Percentiles rank a stretch among this genome's conserved stretches.
Conservation (phyloP, 92 coral and sea anemone species). For the Montipora capitata region DNA sequence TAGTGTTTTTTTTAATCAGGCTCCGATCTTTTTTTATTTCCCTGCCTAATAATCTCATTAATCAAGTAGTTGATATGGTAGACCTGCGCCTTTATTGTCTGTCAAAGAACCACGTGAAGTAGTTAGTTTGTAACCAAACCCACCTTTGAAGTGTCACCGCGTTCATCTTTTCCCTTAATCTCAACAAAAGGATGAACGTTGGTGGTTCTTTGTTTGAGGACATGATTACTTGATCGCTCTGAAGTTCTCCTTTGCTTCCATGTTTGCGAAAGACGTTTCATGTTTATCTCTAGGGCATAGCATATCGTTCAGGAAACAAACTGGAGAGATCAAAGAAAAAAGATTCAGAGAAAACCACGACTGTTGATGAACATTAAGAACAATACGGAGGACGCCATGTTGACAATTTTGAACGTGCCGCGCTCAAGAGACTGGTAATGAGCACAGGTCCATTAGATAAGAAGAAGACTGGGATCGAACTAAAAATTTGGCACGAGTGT, state of each 20-base stretch:
- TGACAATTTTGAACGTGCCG: conserved; percentile 40
- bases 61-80: too few relatives aligned
- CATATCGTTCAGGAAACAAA: background rate
- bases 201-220: conserved; percentile 37
- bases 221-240: conserved; percentile 35
- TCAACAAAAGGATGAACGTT: background rate
- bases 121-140: background rate
- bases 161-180: conserved; percentile 20
- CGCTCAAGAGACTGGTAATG: conserved; percentile 33
- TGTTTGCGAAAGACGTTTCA: conserved; percentile 91
- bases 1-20: too few relatives aligned
- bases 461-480: background rate
- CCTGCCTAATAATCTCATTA: too few relatives aligned
- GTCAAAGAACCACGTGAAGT: background rate
- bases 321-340: conserved; percentile 13
- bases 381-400: conserved; percentile 16
- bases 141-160: conserved; percentile 11
- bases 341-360: background rate
- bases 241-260: conserved; percentile 87
- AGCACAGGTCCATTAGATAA: background rate
- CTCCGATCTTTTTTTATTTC: too few relatives aligned
- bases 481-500: too few relatives aligned
- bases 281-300: background rate
- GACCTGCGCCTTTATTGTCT: too few relatives aligned
- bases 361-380: background rate